A percentile compares a stretch with the other conserved stretches of the same genome.
Evolutionary conservation across 2,797 vertebrate genomes (phyloP).

Genomic region (Rhabdomys pumilio): DNA sequence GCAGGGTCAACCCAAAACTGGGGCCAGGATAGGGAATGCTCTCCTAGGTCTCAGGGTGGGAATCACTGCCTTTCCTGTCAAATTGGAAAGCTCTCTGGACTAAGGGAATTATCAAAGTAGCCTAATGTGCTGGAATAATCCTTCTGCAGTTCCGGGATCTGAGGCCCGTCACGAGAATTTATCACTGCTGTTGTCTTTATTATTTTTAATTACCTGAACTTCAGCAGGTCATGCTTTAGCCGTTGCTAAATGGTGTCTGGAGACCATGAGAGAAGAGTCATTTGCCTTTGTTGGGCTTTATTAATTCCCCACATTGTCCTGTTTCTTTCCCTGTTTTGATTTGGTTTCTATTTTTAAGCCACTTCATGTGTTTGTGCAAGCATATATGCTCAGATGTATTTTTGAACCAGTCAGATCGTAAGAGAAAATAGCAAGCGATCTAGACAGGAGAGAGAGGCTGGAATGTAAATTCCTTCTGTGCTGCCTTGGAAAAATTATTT

Average conservation of each 20-base stretch:
- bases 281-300: slow-evolving; percentile 66
- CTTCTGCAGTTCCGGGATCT: slow-evolving; percentile 85
- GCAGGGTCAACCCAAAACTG: slow-evolving; percentile 72
- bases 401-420: slow-evolving; percentile 48
- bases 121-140: slow-evolving; percentile 84
- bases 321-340: slow-evolving; percentile 47
- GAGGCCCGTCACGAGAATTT: slow-evolving; percentile 83
- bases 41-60: slow-evolving; percentile 74
- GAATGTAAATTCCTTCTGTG: not conserved
- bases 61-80: slow-evolving; percentile 86
- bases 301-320: slow-evolving; percentile 59
- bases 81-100: slow-evolving; percentile 76
- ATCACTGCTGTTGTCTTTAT: slow-evolving; percentile 79
- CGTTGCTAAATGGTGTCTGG: slow-evolving; percentile 64
- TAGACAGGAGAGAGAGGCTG: slow-evolving; percentile 14
- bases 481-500: slow-evolving; percentile 41
- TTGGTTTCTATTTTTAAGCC: slow-evolving; percentile 70
- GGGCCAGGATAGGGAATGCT: slow-evolving; percentile 79
- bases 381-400: not conserved
- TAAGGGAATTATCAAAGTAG: slow-evolving; percentile 84
- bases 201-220: slow-evolving; percentile 76
- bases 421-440: slow-evolving; percentile 30
- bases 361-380: not conserved
- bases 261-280: slow-evolving; percentile 48
- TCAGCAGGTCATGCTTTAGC: slow-evolving; percentile 60